Evolutionary conservation across 2,797 vertebrate genomes (phyloP).

Genomic region (Rhadinocentrus ornatus): DNA sequence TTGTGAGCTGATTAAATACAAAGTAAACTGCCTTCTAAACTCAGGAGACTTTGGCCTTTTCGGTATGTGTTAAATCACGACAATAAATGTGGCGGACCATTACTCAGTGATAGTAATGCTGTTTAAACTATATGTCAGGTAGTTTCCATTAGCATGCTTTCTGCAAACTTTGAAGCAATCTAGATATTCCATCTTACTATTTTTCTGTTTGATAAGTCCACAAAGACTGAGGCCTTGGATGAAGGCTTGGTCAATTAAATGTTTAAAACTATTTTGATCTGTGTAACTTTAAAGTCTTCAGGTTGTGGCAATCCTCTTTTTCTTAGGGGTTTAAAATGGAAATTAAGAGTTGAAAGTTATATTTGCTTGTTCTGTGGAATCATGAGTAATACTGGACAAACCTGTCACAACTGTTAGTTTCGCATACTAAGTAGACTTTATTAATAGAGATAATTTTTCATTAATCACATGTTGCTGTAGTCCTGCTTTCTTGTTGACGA

Average conservation of each 20-base stretch:
- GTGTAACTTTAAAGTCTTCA: neutral
- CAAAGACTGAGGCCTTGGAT: neutral
- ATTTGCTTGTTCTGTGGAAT: neutral
- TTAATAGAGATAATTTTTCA: neutral
- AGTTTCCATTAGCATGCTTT: neutral
- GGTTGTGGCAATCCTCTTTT: neutral
- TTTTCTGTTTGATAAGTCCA: constrained; percentile 3
- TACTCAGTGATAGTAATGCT: constrained; percentile 17
- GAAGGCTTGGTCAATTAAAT: neutral
- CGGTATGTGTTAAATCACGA: constrained; percentile 49
- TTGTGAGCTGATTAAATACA: constrained; percentile 64
- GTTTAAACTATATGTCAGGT: constrained; percentile 2
- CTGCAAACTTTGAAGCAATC: neutral
- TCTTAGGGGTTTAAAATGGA: neutral
- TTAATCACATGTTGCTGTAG: neutral
- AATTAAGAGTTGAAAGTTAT: neutral
- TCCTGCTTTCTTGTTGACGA: neutral
- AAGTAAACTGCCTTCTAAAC: constrained; percentile 52
- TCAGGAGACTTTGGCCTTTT: constrained; percentile 76
- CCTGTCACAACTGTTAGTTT: neutral
- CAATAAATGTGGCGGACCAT: constrained; percentile 24
- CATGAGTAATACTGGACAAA: constrained; percentile 5
- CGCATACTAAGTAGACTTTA: neutral
- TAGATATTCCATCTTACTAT: neutral
- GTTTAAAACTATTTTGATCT: constrained; percentile 7